Conservation (phyloP, 2,888 invertebrate species). For the Cryptocephalus primarius region DNA sequence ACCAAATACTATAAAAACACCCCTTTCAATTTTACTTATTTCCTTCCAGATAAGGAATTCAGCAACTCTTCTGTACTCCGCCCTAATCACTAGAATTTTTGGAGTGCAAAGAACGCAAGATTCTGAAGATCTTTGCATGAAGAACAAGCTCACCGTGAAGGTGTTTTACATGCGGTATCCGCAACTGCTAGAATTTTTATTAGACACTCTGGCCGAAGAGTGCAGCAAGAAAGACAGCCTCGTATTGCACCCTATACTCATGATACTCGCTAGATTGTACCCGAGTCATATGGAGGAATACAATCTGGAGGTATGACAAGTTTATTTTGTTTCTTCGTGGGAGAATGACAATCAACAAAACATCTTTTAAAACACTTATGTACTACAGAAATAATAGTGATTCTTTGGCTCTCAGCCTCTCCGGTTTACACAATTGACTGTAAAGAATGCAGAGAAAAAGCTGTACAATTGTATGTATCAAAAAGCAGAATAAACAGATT, state of each 20-base stretch:
- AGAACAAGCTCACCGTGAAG: slow-evolving; percentile 63
- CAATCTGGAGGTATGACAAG: slow-evolving; percentile 42
- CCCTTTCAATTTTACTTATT: not conserved
- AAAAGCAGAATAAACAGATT: too few species aligned
- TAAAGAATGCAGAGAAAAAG: too few species aligned
- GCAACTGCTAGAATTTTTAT: slow-evolving; percentile 47
- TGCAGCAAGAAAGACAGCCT: slow-evolving; percentile 41
- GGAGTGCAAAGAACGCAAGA: slow-evolving; percentile 63
- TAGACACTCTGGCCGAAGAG: slow-evolving; percentile 26
- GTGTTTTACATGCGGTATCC: slow-evolving; percentile 70
- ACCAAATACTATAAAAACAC: not conserved
- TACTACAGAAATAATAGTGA: too few species aligned
- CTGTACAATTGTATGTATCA: too few species aligned
- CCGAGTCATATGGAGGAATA: slow-evolving; percentile 62
- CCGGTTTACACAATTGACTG: too few species aligned
- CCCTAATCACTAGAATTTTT: slow-evolving; percentile 76
- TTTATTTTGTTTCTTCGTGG: too few species aligned
- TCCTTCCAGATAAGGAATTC: slow-evolving; percentile 66
- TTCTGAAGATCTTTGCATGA: slow-evolving; percentile 44
- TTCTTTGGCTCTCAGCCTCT: too few species aligned
- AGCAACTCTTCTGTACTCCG: slow-evolving; percentile 71
- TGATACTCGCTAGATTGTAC: slow-evolving; percentile 68
- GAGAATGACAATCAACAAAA: too few species aligned
- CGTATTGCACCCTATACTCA: slow-evolving; percentile 62
- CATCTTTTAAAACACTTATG: too few species aligned